These are phyloP conservation scores for Seladonia tumulorum DNA, from an alignment of 2,888 invertebrate species.

Conservation along the genomic window DNA sequence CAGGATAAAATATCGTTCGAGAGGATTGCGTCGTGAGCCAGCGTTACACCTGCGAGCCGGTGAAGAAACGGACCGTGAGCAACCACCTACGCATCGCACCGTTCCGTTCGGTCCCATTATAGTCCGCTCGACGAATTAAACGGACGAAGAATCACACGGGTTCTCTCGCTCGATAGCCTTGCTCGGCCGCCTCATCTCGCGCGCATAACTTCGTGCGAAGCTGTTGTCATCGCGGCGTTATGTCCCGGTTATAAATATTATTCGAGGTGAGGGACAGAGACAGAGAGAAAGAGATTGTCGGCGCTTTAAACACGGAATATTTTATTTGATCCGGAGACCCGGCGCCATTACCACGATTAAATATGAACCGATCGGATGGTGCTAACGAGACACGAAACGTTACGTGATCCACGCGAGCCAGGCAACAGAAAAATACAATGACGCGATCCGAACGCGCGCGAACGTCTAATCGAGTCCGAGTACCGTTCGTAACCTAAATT, in stretches of 20 bases:
- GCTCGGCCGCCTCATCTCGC: neutral
- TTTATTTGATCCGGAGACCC: constrained; percentile 5
- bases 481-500: constrained; percentile 33
- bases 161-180: constrained; percentile 19
- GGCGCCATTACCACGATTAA: neutral
- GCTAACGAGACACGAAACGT: neutral
- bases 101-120: constrained; percentile 67
- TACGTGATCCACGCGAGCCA: neutral
- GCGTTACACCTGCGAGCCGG: constrained; percentile 73
- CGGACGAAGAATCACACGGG: constrained; percentile 71
- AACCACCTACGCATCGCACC: constrained; percentile 77
- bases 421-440: neutral
- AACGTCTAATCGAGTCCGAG: neutral
- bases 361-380: neutral
- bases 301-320: constrained; percentile 2
- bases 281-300: neutral
- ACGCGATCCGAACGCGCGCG: neutral
- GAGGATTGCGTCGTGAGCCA: constrained; percentile 69
- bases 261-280: neutral
- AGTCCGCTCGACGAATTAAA: constrained; percentile 68
- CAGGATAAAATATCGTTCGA: constrained; percentile 74
- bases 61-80: constrained; percentile 69
- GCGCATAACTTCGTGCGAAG: neutral
- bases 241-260: neutral
- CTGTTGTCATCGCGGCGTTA: neutral